A percentile compares a stretch with the other conserved stretches of the same genome.
Evolutionary conservation across 1,140 invertebrate genomes (phyloP).

Genomic region (Lucilia sericata): DNA sequence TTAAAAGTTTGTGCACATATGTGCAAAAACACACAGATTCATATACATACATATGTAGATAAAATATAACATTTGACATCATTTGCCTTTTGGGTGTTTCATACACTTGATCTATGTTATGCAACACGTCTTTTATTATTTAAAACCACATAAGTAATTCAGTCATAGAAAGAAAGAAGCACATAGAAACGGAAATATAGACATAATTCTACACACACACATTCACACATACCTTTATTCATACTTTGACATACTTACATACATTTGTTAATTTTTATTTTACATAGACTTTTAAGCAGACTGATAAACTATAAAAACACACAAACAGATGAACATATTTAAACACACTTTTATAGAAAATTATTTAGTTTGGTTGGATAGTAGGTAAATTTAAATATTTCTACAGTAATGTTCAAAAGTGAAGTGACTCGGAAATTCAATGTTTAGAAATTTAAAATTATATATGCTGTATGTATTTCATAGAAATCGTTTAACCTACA

Average conservation of each 20-base stretch:
- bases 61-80: conserved; percentile 26
- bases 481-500: too few relatives aligned
- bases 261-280: background rate
- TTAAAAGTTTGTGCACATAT: background rate
- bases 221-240: background rate
- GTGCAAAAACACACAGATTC: background rate
- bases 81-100: conserved; percentile 31
- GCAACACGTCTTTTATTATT: conserved; percentile 41
- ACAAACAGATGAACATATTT: background rate
- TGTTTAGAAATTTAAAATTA: too few relatives aligned
- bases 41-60: background rate
- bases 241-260: too few relatives aligned
- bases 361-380: background rate
- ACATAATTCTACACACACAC: background rate
- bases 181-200: background rate
- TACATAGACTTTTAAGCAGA: background rate
- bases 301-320: conserved; percentile 4
- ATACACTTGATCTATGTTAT: conserved; percentile 42
- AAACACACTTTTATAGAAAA: conserved; percentile 11
- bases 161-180: background rate
- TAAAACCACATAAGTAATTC: conserved; percentile 40
- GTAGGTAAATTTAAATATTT: background rate
- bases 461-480: too few relatives aligned
- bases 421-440: too few relatives aligned
- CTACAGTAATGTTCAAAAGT: background rate